Evolutionary conservation across 2,113 vertebrate genomes (phyloP).

Genomic region (Chaenocephalus aceratus): DNA sequence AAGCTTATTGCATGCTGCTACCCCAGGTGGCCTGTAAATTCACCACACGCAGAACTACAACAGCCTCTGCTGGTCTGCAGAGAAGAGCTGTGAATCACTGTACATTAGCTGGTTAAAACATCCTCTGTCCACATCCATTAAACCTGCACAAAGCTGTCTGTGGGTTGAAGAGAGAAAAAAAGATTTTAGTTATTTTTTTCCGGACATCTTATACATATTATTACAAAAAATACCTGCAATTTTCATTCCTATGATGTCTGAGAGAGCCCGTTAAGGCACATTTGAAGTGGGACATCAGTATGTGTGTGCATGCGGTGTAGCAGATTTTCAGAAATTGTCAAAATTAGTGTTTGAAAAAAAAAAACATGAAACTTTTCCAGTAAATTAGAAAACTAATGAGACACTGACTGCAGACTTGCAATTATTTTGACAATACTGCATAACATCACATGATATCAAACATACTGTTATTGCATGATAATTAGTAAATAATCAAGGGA

Average conservation of each 20-base stretch:
- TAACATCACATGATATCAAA: too few species aligned
- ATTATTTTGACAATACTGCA: too few species aligned
- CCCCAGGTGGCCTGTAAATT: conserved; percentile 67
- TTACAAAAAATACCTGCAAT: neutral
- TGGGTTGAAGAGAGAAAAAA: neutral
- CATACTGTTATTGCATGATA: too few species aligned
- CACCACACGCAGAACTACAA: conserved; percentile 39
- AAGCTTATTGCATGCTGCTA: conserved; percentile 61
- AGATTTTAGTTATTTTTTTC: neutral
- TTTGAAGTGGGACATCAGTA: neutral
- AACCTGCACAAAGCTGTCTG: neutral
- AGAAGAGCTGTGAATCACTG: conserved; percentile 6
- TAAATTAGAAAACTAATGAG: too few species aligned
- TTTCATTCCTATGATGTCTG: neutral
- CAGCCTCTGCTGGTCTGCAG: neutral
- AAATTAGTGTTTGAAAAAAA: neutral
- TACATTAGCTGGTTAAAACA: conserved; percentile 3
- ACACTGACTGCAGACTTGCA: too few species aligned
- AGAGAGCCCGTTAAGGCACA: neutral
- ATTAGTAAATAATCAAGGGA: too few species aligned
- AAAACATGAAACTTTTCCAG: neutral
- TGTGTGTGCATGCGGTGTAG: neutral
- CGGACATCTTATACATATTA: too few species aligned
- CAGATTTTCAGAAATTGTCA: neutral
- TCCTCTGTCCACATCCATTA: fast-evolving